Conservation (phyloP, 2,888 invertebrate species). For the Lepidonotus clava region DNA sequence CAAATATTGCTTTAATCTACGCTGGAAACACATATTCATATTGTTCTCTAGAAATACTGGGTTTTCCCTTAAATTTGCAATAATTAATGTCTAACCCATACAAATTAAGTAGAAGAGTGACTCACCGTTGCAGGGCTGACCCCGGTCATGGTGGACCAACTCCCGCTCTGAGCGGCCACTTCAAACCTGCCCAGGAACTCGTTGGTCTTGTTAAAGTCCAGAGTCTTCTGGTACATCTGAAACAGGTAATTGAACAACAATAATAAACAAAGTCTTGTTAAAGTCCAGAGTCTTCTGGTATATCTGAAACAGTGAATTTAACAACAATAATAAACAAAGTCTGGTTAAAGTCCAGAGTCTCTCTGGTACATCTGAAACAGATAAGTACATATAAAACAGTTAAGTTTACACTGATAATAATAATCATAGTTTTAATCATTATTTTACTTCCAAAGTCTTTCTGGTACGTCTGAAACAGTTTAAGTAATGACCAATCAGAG, state of each 20-base stretch:
- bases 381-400: neutral
- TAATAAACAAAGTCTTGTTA: constrained; percentile 44
- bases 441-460: no score
- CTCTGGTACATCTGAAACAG: constrained; percentile 59
- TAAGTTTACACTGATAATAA: neutral
- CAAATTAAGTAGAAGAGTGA: neutral
- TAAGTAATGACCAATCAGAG: neutral
- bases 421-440: no score
- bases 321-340: constrained; percentile 28
- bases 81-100: neutral
- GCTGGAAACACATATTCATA: no score
- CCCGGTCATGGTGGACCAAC: neutral
- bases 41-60: no score
- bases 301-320: constrained; percentile 41
- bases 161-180: constrained; percentile 30
- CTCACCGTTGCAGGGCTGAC: constrained; percentile 25
- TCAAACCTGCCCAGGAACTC: constrained; percentile 58
- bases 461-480: neutral
- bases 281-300: constrained; percentile 59
- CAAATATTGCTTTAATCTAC: no score
- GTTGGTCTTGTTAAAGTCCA: constrained; percentile 54
- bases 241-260: neutral
- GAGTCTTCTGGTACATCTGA: constrained; percentile 61
- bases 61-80: no score
- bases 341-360: constrained; percentile 52